Percentiles rank a stretch among this genome's conserved stretches.
These are phyloP conservation scores for Kuschelorhynchus macadamiae DNA, from an alignment of 2,888 invertebrate species.

Conservation along the genomic window DNA sequence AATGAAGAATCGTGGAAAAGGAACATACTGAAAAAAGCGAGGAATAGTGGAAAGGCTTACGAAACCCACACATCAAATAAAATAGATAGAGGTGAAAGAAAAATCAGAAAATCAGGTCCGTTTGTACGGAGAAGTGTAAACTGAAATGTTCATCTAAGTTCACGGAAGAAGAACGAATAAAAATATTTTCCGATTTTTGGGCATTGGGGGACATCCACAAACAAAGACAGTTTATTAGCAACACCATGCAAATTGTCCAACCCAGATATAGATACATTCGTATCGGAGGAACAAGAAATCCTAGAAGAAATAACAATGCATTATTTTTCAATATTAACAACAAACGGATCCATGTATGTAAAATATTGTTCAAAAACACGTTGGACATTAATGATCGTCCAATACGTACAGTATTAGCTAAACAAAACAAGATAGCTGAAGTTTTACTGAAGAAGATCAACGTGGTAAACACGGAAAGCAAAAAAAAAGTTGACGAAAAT, in stretches of 20 bases:
- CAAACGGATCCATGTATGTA: not conserved
- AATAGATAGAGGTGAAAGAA: no score
- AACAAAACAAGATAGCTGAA: not conserved
- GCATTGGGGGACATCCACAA: not conserved
- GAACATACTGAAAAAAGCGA: no score
- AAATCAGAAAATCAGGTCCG: no score
- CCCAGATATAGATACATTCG: not conserved
- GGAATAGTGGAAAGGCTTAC: no score
- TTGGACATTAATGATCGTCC: constrained; percentile 20
- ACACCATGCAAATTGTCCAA: not conserved
- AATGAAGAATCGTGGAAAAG: no score
- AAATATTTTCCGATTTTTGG: constrained; percentile 3
- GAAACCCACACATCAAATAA: no score
- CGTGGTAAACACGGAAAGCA: not conserved
- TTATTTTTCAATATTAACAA: not conserved
- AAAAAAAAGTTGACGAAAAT: not conserved
- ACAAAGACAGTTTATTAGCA: not conserved
- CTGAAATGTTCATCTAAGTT: constrained; percentile 4
- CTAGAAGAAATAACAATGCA: not conserved
- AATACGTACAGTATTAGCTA: constrained; percentile 22
- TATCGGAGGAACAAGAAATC: not conserved
- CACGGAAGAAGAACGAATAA: constrained; percentile 5
- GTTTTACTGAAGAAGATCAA: not conserved
- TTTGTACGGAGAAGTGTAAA: constrained; percentile 4
- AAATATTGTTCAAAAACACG: constrained; percentile 1